Conservation (phyloP, 2,797 vertebrate species). For the Philypnodon macrostomus region DNA sequence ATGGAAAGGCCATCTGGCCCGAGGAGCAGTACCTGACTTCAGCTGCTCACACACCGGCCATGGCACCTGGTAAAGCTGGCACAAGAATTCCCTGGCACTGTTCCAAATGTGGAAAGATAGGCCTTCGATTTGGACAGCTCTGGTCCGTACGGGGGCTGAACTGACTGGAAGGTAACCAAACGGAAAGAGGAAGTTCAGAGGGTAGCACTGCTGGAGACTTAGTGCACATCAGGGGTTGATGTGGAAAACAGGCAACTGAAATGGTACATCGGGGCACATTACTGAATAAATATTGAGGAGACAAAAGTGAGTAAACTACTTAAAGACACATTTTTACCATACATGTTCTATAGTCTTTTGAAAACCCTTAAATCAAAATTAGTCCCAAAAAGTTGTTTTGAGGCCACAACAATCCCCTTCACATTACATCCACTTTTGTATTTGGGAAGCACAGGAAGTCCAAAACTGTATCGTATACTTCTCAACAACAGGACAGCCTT, state of each 20-base stretch:
- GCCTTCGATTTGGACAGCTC: slow-evolving; percentile 58
- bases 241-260: neutral
- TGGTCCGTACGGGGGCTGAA: slow-evolving; percentile 50
- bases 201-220: slow-evolving; percentile 35
- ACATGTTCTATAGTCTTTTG: too few species aligned
- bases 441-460: too few species aligned
- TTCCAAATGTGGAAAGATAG: slow-evolving; percentile 55
- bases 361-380: too few species aligned
- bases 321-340: too few species aligned
- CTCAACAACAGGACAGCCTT: too few species aligned
- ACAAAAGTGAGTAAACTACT: too few species aligned
- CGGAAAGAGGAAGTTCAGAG: slow-evolving; percentile 59
- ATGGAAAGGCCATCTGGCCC: slow-evolving; percentile 70
- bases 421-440: too few species aligned
- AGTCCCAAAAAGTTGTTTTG: too few species aligned
- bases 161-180: slow-evolving; percentile 61
- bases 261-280: neutral
- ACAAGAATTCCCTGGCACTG: slow-evolving; percentile 33
- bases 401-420: too few species aligned
- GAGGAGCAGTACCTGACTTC: slow-evolving; percentile 60
- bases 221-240: slow-evolving; percentile 10
- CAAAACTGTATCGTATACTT: too few species aligned
- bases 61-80: slow-evolving; percentile 66
- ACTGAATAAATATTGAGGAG: too few species aligned
- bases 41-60: slow-evolving; percentile 40